Base-by-base conservation (phyloP, 2,113 vertebrate species). In the Urocynchramus pylzowi region DNA sequence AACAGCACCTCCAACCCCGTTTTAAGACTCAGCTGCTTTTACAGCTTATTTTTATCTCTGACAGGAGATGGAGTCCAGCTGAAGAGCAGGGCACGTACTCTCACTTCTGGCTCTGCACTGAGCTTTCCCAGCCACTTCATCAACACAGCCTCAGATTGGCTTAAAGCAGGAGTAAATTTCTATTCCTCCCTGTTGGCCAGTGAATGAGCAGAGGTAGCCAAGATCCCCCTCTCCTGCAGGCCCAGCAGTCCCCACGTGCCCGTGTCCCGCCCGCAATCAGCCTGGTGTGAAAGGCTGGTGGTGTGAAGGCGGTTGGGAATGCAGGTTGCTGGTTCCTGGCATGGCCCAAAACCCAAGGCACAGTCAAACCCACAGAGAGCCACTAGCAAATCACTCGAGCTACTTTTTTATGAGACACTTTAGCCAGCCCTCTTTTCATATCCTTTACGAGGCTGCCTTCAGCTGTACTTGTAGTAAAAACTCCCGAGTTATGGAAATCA, bases 401-500 rank as follows among this genome's bases (percentile, higher is more conserved):
- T 71, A 19, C 54, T 74, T 86, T 96, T 97, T 97, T 96, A 97
- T 96, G 96, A 97, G 96, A 97, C 95, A 95, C 91, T 92, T 95
- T 90, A 95, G 64, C 88, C 73, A 76, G 68, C 71, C 83, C 74
- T 93, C 87, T 95, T 96, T 96, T 97, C 96, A 97, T 94, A 96
- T 93, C 88, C 93, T 98, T 88, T 84, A 95, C 10, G 54, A 95
- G 96, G 84, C 95, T 95, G 94, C 87, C 65, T 96, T 94, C 76
- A 84, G 96, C 94, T 79, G 52, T 80, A 77, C 76, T 82, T 67
- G 60, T 10, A 96, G 97, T 97, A 97, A 97, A 96, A 96, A 84
- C 92, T 94, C 92, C 90, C 86, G 14, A 91, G 93, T 98, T 98
- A 97, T 96, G 95, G 97, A 98, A 98, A 97, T 98, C 97, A 98